Evolutionary conservation across 2,797 vertebrate genomes (phyloP).

Genomic region (Choloepus didactylus): DNA sequence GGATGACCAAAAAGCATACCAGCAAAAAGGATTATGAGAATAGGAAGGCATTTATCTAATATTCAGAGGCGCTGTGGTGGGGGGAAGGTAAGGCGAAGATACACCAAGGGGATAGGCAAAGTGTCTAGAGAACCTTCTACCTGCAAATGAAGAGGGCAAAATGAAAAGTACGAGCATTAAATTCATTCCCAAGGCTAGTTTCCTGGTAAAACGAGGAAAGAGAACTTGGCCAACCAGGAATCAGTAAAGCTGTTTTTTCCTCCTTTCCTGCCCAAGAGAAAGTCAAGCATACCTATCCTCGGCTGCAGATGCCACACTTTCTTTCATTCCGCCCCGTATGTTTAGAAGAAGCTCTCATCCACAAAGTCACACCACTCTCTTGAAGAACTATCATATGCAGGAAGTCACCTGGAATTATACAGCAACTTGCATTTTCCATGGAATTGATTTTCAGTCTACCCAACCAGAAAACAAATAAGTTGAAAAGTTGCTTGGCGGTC

Average conservation of each 20-base stretch:
- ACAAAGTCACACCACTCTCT: neutral
- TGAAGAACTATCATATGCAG: neutral
- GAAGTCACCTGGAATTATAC: neutral
- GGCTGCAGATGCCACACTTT: neutral
- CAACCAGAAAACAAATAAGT: slow-evolving; percentile 21
- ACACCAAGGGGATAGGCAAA: neutral
- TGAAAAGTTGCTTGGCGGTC: neutral
- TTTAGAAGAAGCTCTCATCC: neutral
- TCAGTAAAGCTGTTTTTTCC: neutral
- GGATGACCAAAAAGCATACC: slow-evolving; percentile 69
- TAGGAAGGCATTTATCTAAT: slow-evolving; percentile 57
- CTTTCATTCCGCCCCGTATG: neutral
- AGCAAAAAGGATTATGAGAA: slow-evolving; percentile 65
- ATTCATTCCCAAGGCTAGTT: neutral
- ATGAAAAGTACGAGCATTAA: neutral
- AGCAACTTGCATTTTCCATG: slow-evolving; percentile 18
- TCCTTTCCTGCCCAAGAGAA: neutral
- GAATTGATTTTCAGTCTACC: neutral
- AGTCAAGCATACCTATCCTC: neutral
- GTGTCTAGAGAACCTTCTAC: neutral
- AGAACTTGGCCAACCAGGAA: neutral
- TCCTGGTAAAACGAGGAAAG: slow-evolving; percentile 10
- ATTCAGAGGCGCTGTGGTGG: neutral
- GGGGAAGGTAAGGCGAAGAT: neutral
- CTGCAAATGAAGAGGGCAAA: neutral